These are phyloP conservation scores for Hycleus phaleratus DNA, from an alignment of 1,140 invertebrate species.

Conservation along the genomic window DNA sequence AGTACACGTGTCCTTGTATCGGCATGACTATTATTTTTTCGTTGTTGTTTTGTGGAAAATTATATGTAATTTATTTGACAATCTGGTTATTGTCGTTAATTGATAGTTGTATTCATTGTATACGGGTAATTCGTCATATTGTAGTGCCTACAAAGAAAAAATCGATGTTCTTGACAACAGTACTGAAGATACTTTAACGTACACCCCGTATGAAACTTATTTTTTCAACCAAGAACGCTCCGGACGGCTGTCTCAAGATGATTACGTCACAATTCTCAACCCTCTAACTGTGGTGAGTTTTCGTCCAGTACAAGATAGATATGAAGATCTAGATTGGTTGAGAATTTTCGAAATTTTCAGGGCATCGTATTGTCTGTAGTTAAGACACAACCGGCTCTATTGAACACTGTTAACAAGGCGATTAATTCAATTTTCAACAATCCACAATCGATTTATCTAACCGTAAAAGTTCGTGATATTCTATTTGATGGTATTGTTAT, in stretches of 20 bases:
- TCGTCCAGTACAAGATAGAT: background rate
- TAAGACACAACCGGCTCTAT: constrained; percentile 47
- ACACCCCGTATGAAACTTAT: constrained; percentile 53
- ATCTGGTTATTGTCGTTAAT: background rate
- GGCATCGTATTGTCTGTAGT: constrained; percentile 42
- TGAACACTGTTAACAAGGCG: constrained; percentile 48
- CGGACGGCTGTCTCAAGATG: constrained; percentile 57
- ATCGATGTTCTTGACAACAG: constrained; percentile 57
- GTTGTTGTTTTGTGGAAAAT: background rate
- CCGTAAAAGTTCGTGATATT: constrained; percentile 52
- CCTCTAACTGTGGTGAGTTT: constrained; percentile 47
- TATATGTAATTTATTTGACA: background rate
- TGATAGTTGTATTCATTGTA: background rate
- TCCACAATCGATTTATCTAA: constrained; percentile 50
- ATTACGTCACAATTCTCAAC: constrained; percentile 54
- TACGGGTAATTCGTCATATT: background rate
- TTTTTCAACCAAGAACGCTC: constrained; percentile 52
- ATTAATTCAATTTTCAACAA: constrained; percentile 52
- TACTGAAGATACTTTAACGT: constrained; percentile 59
- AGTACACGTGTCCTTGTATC: constrained; percentile 28
- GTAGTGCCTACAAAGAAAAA: constrained; percentile 51
- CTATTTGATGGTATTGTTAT: constrained; percentile 60
- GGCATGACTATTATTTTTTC: background rate
- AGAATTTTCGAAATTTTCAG: constrained; percentile 25
- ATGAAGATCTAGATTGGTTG: no score